Percentiles rank a stretch among this genome's conserved stretches.
phyloP scores from a whole-genome alignment of 2,888 invertebrate species.

The Nycteola revayana region DNA sequence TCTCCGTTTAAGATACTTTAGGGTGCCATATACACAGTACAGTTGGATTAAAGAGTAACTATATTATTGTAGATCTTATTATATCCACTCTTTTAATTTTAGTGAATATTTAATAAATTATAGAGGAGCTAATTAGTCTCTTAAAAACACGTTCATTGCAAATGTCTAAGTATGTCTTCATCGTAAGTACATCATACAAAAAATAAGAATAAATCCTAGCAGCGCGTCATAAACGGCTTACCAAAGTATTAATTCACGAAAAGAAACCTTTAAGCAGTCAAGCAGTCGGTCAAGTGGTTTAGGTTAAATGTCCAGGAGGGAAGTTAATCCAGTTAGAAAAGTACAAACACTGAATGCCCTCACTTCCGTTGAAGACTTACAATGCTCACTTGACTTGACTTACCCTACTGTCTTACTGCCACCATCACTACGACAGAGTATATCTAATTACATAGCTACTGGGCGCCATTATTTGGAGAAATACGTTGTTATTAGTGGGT shows the following conservation, averaged over 20 bases:
- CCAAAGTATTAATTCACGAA: conserved; percentile 47
- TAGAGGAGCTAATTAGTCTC: no score
- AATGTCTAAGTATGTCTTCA: not conserved
- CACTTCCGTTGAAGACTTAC: conserved; percentile 78
- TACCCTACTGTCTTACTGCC: conserved; percentile 76
- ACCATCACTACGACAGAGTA: no score
- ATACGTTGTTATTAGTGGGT: no score
- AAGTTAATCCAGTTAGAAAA: conserved; percentile 77
- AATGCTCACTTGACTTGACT: conserved; percentile 60
- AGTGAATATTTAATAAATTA: not conserved
- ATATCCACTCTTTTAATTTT: no score
- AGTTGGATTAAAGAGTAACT: no score
- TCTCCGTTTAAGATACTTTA: no score
- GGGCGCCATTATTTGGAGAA: no score
- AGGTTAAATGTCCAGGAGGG: conserved; percentile 70
- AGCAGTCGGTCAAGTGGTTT: conserved; percentile 71
- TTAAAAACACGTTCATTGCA: no score
- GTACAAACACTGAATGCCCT: conserved; percentile 76
- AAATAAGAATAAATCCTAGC: conserved; percentile 21
- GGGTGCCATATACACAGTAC: no score
- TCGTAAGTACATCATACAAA: no score
- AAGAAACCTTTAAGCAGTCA: conserved; percentile 74
- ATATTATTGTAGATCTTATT: no score
- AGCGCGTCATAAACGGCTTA: conserved; percentile 49
- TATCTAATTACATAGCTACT: no score